Conservation (phyloP, 2,888 invertebrate species). For the Byasa hedistus region DNA sequence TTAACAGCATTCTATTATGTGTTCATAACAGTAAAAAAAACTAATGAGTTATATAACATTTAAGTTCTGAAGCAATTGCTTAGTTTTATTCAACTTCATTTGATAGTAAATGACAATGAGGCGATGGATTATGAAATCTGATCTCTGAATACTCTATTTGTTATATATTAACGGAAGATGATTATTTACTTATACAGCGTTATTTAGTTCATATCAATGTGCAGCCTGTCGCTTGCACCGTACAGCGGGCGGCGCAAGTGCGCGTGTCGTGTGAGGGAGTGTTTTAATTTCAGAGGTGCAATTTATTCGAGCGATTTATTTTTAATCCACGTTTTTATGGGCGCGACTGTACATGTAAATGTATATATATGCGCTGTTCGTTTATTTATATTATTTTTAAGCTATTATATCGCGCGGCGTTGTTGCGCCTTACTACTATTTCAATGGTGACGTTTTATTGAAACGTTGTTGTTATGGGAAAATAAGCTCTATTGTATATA, state of each 20-base stretch:
- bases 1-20: too few species aligned
- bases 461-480: not conserved
- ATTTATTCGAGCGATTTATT: conserved; percentile 81
- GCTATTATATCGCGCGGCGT: conserved; percentile 36
- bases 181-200: too few species aligned
- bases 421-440: conserved; percentile 16
- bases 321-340: conserved; percentile 80
- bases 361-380: conserved; percentile 66
- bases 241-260: conserved; percentile 49
- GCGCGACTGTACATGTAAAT: conserved; percentile 69
- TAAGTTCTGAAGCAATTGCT: too few species aligned
- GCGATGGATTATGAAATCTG: too few species aligned
- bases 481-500: too few species aligned
- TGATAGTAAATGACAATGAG: too few species aligned
- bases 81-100: too few species aligned
- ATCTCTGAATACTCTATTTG: too few species aligned
- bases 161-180: too few species aligned
- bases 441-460: not conserved
- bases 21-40: too few species aligned
- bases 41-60: too few species aligned
- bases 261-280: conserved; percentile 76
- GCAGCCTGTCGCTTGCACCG: conserved; percentile 37
- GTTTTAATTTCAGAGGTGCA: conserved; percentile 80
- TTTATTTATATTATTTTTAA: conserved; percentile 53
- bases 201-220: not conserved